A percentile compares a stretch with the other conserved stretches of the same genome.
Conservation (phyloP, 2,888 invertebrate genomes). For the Dryomyza anilis region DNA sequence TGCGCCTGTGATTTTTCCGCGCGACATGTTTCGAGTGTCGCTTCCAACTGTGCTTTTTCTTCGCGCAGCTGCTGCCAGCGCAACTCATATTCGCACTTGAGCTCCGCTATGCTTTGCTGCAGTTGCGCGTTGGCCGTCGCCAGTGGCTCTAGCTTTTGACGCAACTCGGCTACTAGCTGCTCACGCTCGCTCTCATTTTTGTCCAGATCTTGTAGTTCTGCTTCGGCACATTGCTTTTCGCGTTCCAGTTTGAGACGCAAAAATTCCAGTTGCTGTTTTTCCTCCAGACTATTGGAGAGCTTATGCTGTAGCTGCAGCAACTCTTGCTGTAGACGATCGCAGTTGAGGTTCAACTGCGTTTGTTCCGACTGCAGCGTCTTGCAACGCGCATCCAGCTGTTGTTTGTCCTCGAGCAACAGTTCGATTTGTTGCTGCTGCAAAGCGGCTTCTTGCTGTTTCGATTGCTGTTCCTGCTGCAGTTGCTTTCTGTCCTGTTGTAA, state of each 20-base stretch:
- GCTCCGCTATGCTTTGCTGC: not conserved
- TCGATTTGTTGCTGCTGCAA: not conserved
- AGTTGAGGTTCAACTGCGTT: slow-evolving; percentile 10
- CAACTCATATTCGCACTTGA: too few species aligned
- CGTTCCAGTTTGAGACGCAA: slow-evolving; percentile 18
- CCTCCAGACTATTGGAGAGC: slow-evolving; percentile 18
- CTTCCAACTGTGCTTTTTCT: too few species aligned
- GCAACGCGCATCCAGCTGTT: slow-evolving; percentile 3
- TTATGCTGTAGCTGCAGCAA: slow-evolving; percentile 18
- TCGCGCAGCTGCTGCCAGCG: not conserved
- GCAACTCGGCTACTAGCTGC: not conserved
- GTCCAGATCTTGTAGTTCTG: not conserved
- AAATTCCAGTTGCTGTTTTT: slow-evolving; percentile 25
- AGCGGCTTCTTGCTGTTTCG: not conserved
- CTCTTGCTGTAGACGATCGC: slow-evolving; percentile 15
- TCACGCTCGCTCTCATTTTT: not conserved
- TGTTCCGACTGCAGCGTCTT: slow-evolving; percentile 1
- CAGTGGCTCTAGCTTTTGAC: not conserved
- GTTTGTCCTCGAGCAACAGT: slow-evolving; percentile 12
- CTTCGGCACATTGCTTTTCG: slow-evolving; percentile 34
- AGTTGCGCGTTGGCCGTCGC: not conserved
- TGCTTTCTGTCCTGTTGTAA: not conserved
- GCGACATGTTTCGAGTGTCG: too few species aligned
- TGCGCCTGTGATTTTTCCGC: not conserved
- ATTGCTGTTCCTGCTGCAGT: not conserved